Conservation (phyloP, 2,113 vertebrate genomes). For the Calonectris borealis region DNA sequence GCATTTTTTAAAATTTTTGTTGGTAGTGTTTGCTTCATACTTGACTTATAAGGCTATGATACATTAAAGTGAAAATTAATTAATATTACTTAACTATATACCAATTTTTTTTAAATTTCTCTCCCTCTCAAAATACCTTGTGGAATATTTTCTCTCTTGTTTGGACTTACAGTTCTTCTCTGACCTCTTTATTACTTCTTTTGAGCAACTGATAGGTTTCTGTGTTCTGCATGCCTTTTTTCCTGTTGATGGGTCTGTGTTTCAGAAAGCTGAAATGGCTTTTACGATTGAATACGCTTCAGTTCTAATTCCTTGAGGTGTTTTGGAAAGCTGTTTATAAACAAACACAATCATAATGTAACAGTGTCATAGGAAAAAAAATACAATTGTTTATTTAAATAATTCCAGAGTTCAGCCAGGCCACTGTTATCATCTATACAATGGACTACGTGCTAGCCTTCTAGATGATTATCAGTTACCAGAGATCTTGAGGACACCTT, state of each 20-base stretch:
- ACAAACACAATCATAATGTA: background rate
- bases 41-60: background rate
- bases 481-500: conserved; percentile 93
- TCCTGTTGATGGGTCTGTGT: background rate
- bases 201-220: background rate
- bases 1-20: background rate
- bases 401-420: conserved; percentile 89
- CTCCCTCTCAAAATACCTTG: background rate
- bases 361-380: background rate
- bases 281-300: background rate
- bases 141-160: background rate
- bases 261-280: background rate
- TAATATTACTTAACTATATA: background rate
- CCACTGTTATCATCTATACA: conserved; percentile 96
- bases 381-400: background rate
- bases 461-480: conserved; percentile 94
- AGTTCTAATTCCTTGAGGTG: background rate
- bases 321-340: background rate
- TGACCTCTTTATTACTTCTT: background rate
- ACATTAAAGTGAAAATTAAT: background rate
- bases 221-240: background rate
- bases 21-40: background rate
- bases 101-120: background rate
- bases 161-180: background rate
- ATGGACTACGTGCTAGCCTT: conserved; percentile 88